A percentile compares a stretch with the other conserved stretches of the same genome.
Conservation (phyloP, 2,113 vertebrate genomes). For the Muntiacus reevesi region DNA sequence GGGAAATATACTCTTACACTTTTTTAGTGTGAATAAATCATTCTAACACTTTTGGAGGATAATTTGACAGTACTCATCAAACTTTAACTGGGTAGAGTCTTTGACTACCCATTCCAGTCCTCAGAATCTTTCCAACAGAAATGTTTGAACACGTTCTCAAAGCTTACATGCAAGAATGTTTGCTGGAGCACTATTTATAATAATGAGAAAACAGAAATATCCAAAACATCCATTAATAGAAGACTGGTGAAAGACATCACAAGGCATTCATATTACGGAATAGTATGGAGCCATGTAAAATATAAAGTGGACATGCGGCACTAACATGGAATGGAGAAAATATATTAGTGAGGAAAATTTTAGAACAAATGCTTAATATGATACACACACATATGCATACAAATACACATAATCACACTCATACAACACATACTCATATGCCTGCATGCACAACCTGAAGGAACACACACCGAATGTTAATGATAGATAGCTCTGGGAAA, state of each 20-base stretch:
- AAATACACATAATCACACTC: background rate
- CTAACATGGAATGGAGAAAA: background rate
- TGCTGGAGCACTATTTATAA: background rate
- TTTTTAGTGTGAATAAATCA: background rate
- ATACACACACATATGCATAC: too few species aligned
- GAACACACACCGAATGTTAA: background rate
- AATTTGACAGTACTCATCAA: background rate
- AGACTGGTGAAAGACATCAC: background rate
- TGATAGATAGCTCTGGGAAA: background rate
- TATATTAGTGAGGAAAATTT: background rate
- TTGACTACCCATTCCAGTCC: background rate
- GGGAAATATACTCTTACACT: background rate
- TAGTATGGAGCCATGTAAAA: background rate
- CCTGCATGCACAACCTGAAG: background rate
- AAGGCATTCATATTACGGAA: background rate
- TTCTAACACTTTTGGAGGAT: background rate
- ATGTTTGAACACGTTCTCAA: background rate
- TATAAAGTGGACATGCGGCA: background rate
- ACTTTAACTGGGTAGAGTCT: background rate
- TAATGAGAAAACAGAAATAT: background rate
- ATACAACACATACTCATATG: background rate
- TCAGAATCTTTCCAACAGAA: background rate
- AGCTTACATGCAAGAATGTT: background rate
- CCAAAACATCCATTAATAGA: background rate
- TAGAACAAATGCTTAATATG: background rate